phyloP scores from a whole-genome alignment of 2,888 invertebrate genomes.

The Zeuzera pyrina region DNA sequence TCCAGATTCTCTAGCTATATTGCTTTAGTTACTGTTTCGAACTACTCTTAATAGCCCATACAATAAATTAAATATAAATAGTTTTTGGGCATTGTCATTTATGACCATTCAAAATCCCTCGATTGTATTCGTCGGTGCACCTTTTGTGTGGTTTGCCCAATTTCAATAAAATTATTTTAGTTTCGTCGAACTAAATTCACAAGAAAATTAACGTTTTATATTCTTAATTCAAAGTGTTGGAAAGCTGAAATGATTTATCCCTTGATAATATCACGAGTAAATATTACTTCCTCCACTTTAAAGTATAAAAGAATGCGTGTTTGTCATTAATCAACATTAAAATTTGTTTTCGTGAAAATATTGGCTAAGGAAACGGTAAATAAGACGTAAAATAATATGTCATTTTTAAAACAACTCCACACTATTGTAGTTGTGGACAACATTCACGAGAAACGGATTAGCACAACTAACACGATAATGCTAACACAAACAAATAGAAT shows the following conservation, averaged over 20 bases:
- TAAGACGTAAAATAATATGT: constrained; percentile 1
- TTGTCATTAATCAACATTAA: constrained; percentile 1
- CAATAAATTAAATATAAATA: too few species aligned
- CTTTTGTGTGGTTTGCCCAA: constrained; percentile 7
- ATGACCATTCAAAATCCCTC: constrained; percentile 22
- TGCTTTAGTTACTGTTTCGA: too few species aligned
- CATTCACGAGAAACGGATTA: constrained; percentile 31
- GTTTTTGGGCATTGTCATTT: too few species aligned
- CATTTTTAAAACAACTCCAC: neutral
- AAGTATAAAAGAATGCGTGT: neutral
- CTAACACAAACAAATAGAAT: constrained; percentile 57
- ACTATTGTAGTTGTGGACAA: neutral
- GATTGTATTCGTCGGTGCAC: constrained; percentile 18
- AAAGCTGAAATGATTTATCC: too few species aligned
- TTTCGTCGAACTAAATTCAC: too few species aligned
- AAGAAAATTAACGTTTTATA: too few species aligned
- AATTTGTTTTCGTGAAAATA: constrained; percentile 2
- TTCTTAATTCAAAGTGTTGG: too few species aligned
- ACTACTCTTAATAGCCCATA: too few species aligned
- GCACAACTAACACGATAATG: constrained; percentile 38
- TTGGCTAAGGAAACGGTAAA: neutral
- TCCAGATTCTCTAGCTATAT: too few species aligned
- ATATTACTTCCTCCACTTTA: too few species aligned
- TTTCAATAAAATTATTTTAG: constrained; percentile 2
- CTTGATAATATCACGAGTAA: too few species aligned